Percentiles rank a stretch among this genome's conserved stretches.
Evolutionary conservation across 2,113 vertebrate genomes (phyloP).

Genomic region (Blennius ocellaris): DNA sequence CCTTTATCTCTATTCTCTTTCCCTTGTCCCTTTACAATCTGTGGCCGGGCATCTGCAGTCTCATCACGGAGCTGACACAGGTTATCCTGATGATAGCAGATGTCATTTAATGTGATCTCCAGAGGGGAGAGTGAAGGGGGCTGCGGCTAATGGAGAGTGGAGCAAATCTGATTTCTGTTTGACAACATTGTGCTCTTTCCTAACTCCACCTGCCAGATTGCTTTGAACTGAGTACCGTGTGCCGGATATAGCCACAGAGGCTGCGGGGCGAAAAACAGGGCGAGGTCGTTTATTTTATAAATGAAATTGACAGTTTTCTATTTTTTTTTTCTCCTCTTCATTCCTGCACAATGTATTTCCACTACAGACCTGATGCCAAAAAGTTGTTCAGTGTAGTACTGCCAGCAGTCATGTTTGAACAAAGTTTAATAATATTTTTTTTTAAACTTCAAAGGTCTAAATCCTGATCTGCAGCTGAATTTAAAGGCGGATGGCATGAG

Average conservation of each 20-base stretch:
- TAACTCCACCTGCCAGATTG: conserved; percentile 67
- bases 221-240: conserved; percentile 48
- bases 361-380: not conserved
- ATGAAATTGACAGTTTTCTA: conserved; percentile 7
- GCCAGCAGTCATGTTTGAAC: conserved; percentile 14
- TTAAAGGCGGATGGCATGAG: not conserved
- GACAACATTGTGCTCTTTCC: conserved; percentile 72
- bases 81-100: conserved; percentile 79
- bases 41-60: conserved; percentile 53
- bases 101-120: conserved; percentile 80
- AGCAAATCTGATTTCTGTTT: conserved; percentile 79
- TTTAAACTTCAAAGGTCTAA: conserved; percentile 3
- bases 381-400: not conserved
- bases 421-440: not conserved
- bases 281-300: conserved; percentile 33
- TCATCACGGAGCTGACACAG: conserved; percentile 64
- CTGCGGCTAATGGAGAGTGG: conserved; percentile 76
- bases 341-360: conserved; percentile 7
- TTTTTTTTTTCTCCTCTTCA: not conserved
- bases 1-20: conserved; percentile 41
- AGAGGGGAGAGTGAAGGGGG: conserved; percentile 55
- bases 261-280: conserved; percentile 24
- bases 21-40: conserved; percentile 32
- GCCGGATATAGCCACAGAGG: conserved; percentile 26
- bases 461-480: not conserved